Percentiles rank a stretch among this genome's conserved stretches.
Conservation (phyloP, 2,113 vertebrate species). For the Nibea albiflora region DNA sequence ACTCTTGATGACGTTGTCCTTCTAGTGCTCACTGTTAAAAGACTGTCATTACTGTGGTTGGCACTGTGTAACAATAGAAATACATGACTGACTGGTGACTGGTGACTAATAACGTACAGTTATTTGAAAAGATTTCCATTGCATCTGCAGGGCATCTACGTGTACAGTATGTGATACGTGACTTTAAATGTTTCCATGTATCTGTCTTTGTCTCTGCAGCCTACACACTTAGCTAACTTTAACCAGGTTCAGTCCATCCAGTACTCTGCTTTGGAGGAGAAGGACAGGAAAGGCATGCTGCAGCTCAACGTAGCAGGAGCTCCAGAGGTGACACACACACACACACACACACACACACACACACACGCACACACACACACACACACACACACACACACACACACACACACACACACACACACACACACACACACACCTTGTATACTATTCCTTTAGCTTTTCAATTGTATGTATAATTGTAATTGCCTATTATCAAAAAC, state of each 20-base stretch:
- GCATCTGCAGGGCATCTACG: background rate
- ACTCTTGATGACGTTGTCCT: background rate
- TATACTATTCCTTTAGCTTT: background rate
- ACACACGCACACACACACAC: background rate
- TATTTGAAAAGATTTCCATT: background rate
- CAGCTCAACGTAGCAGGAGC: conserved; percentile 94
- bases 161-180: background rate
- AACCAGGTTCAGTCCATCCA: conserved; percentile 96
- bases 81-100: background rate
- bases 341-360: conserved; percentile 5
- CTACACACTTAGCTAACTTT: conserved; percentile 95
- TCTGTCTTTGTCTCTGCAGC: conserved; percentile 80
- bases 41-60: background rate
- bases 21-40: background rate
- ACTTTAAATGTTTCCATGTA: background rate
- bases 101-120: background rate
- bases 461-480: too few species aligned
- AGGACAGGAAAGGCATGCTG: conserved; percentile 93
- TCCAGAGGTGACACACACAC: conserved; percentile 85
- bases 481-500: background rate
- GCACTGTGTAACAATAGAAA: background rate
- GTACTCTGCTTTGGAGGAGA: conserved; percentile 93
- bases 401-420: conserved; percentile 6
- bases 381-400: conserved; percentile 5
- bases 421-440: background rate